These are phyloP conservation scores for Eurystomus gularis DNA, from an alignment of 2,113 vertebrate species.

Conservation along the genomic window DNA sequence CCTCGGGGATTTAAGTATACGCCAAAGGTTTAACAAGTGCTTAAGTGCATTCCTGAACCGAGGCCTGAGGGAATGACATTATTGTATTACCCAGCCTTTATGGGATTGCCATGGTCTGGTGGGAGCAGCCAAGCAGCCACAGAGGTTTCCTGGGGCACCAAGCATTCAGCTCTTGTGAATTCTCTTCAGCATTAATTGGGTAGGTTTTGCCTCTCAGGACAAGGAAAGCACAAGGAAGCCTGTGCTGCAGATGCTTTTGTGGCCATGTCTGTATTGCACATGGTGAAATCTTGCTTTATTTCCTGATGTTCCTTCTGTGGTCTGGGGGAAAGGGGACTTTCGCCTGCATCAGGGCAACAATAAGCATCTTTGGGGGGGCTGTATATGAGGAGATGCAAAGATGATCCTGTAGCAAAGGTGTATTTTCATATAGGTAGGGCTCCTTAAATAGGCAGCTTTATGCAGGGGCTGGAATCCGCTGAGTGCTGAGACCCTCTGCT, in stretches of 20 bases:
- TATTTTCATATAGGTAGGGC: not conserved
- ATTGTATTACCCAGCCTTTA: not conserved
- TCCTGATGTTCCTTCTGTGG: not conserved
- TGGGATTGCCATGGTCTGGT: not conserved
- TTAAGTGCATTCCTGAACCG: not conserved
- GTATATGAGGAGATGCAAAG: not conserved
- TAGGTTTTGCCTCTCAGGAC: not conserved
- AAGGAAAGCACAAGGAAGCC: not conserved
- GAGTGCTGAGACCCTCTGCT: not conserved
- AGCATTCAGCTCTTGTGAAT: fast-evolving
- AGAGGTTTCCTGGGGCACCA: not conserved
- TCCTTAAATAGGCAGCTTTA: not conserved
- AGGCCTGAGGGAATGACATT: not conserved
- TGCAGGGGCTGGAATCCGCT: fast-evolving
- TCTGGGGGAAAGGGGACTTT: not conserved
- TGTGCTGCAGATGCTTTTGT: not conserved
- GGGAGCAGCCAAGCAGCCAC: not conserved
- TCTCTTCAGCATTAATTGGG: not conserved
- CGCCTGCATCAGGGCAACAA: not conserved
- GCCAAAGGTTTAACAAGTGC: not conserved
- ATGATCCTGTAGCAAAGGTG: not conserved
- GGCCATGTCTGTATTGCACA: not conserved
- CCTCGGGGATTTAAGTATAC: not conserved
- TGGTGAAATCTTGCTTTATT: not conserved
- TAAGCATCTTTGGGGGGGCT: not conserved